phyloP scores from a whole-genome alignment of 1,140 invertebrate species.

The Nasonia longicornis region DNA sequence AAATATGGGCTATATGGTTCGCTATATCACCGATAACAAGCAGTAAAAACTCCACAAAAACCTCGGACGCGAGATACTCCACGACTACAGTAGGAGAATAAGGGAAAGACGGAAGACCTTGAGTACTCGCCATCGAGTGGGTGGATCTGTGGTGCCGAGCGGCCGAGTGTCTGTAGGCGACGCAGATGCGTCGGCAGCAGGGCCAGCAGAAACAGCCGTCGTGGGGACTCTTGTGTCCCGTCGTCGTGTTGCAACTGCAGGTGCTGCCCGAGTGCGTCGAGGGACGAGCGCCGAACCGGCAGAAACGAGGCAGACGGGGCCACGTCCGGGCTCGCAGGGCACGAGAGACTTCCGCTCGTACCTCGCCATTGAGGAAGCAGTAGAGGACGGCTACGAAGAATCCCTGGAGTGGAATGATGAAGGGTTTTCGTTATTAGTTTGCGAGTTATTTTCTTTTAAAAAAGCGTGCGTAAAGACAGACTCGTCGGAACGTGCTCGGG shows the following conservation, averaged over 20 bases:
- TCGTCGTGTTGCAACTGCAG: constrained; percentile 58
- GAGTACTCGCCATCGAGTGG: constrained; percentile 66
- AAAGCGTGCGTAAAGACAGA: no score
- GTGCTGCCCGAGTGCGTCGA: constrained; percentile 57
- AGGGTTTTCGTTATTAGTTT: neutral
- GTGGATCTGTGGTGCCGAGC: constrained; percentile 55
- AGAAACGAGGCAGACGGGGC: constrained; percentile 46
- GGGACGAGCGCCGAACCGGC: constrained; percentile 48
- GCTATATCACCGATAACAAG: neutral
- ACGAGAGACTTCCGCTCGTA: constrained; percentile 69
- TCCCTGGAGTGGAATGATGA: constrained; percentile 67
- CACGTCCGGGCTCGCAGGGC: constrained; percentile 56
- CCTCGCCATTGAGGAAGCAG: constrained; percentile 79
- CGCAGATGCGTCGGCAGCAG: neutral
- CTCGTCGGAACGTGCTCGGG: no score
- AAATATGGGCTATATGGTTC: no score
- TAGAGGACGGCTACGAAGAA: constrained; percentile 79
- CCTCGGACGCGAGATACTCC: neutral
- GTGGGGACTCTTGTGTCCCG: constrained; percentile 34
- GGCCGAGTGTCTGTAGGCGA: constrained; percentile 35
- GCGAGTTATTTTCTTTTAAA: no score
- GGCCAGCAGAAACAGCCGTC: constrained; percentile 4
- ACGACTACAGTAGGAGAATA: neutral
- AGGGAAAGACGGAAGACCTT: constrained; percentile 34
- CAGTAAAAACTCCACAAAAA: constrained; percentile 4